Evolutionary conservation across 2,888 invertebrate genomes (phyloP), one percentile per base, ranked within the genome.

Genomic region (Catotricha subobsoleta): DNA sequence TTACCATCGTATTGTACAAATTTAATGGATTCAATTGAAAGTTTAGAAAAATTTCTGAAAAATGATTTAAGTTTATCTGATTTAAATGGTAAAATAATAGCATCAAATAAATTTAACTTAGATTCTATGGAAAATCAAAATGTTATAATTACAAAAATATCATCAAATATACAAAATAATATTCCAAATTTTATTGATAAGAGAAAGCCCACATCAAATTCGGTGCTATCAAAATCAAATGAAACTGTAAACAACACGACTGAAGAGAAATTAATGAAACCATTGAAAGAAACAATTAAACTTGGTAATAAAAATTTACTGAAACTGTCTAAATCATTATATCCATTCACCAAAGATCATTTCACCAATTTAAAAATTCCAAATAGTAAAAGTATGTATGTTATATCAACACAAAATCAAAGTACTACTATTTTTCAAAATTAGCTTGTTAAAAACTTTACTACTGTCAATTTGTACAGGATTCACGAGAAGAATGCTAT

Each of bases 21-120:
- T 1, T 49, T 62, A 9, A 62, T 58, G 48, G 59, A 59, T 43
- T 62, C 62, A 37, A 62, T 62, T 42, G 62, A 62, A 49, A 62
- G 62, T 46, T 48, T 62, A 13, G 61, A 61, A 48, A 59, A 60
- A 21, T 49, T 62, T 42, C 51, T 62, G 7, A 62, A 62, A 52
- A 62, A 62, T 49, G 60, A 62, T 46, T 58, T 62, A 15, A 61
- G 60, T 35, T 50, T 62, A 8, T 62, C 62, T 9, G 38, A 38
- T 16, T 38, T 42, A 25, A 36, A 25, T 29, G 16, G 20, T 16
- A 18, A 21, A 9, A 29, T 23, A 12, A 3, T 21, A 16, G 9
- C 18, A 4, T 19, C 36, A 5, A 20, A 20, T 15, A 36, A 36
- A 5, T 13, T 8, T 21, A 19, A 35, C 20, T 5, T 8, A 9